phyloP scores from a whole-genome alignment of 2,113 vertebrate species.

The Hemichromis elongatus region DNA sequence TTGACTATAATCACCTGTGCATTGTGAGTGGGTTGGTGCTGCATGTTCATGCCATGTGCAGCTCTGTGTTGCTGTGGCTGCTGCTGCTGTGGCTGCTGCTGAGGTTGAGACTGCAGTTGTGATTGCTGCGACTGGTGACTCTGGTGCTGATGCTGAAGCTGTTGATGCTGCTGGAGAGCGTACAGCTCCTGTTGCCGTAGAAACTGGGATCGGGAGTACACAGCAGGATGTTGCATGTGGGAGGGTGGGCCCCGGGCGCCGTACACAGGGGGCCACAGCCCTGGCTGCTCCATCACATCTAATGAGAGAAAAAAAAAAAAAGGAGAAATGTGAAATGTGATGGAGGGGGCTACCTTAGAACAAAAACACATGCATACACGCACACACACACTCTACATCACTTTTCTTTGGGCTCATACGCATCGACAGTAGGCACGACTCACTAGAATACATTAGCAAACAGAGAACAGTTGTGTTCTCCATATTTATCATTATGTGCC shows the following conservation, averaged over 20 bases:
- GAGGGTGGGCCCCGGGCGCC: conserved; percentile 82
- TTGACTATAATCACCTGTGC: conserved; percentile 57
- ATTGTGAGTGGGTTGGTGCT: conserved; percentile 60
- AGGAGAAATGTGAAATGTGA: conserved; percentile 34
- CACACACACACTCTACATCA: not conserved
- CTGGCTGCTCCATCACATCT: conserved; percentile 95
- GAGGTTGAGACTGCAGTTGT: conserved; percentile 59
- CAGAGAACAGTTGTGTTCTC: not conserved
- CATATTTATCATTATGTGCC: conserved; percentile 32
- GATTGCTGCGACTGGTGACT: conserved; percentile 77
- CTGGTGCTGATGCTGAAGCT: conserved; percentile 75
- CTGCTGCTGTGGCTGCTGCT: conserved; percentile 66
- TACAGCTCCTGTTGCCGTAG: conserved; percentile 94
- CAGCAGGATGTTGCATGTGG: conserved; percentile 91
- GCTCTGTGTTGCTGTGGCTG: conserved; percentile 62
- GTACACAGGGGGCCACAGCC: conserved; percentile 93
- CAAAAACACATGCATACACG: not conserved
- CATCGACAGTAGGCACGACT: not conserved
- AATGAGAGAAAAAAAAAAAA: conserved; percentile 68
- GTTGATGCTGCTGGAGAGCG: conserved; percentile 86
- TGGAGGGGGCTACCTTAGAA: conserved; percentile 10
- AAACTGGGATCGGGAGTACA: conserved; percentile 92
- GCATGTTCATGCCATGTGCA: conserved; percentile 53
- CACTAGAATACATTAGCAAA: not conserved
- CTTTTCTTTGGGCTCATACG: not conserved